Evolutionary conservation across 2,113 vertebrate species (phyloP).

Genomic region (Poeciliopsis turrubarensis): DNA sequence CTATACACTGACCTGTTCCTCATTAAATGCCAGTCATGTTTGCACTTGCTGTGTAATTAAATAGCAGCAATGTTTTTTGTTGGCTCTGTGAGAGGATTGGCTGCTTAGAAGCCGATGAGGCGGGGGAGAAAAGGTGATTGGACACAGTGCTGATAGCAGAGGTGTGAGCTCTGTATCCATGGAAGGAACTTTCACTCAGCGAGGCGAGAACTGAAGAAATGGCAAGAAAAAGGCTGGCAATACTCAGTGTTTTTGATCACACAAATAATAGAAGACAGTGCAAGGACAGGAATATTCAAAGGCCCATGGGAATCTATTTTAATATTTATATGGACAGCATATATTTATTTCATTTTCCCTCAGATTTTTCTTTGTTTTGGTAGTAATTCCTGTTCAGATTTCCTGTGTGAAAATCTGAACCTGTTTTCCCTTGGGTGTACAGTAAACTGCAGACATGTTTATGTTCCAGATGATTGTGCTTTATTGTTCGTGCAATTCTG

Average conservation of each 20-base stretch:
- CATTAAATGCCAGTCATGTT: constrained; percentile 80
- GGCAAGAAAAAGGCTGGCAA: constrained; percentile 28
- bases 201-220: constrained; percentile 45
- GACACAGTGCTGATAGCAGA: constrained; percentile 69
- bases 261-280: constrained; percentile 11
- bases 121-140: constrained; percentile 77
- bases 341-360: constrained; percentile 1
- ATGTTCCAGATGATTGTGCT: constrained; percentile 46
- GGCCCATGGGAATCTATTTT: not conserved
- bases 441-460: constrained; percentile 32
- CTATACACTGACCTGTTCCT: constrained; percentile 48
- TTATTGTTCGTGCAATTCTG: constrained; percentile 23
- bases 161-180: constrained; percentile 79
- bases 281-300: constrained; percentile 5
- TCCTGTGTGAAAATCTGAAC: not conserved
- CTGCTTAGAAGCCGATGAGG: constrained; percentile 47
- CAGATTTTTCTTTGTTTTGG: not conserved
- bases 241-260: constrained; percentile 18
- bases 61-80: constrained; percentile 57
- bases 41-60: constrained; percentile 74
- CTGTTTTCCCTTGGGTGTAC: constrained; percentile 16
- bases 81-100: constrained; percentile 63
- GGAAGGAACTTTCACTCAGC: constrained; percentile 69
- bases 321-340: constrained; percentile 6
- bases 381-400: constrained; percentile 7